Evolutionary conservation across 2,113 vertebrate genomes (phyloP), one percentile per base, ranked within the genome.

Genomic region (Lethenteron reissneri): DNA sequence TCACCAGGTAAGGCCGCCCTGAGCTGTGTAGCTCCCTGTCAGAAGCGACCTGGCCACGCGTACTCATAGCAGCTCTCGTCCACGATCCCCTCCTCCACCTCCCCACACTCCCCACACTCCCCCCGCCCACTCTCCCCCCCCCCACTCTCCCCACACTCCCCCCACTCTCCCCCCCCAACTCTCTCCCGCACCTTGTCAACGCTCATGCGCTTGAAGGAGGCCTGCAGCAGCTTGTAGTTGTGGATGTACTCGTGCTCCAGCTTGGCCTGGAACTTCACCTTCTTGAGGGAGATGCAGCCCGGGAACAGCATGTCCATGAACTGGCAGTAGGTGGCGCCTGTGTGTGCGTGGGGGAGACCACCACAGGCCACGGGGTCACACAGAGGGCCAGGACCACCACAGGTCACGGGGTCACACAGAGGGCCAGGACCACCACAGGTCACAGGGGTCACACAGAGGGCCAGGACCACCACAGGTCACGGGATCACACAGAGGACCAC

Each of bases 161-260:
- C 7, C 62, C 62, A 64, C 62, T 3, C n/a, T 17, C 62, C 62
- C 9, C n/a, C 62, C 10, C 62, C 62, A 4, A 41, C 41, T 41
- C 41, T 41, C n/a, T 2, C 62, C 8, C 11, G 5, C 11, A 95
- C 92, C 83, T 73, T 73, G 19, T 73, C 72, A 17, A 73, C 72
- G 8, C 19, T 57, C 56, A 57, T 73, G 62, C 58, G 56, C 72
- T 73, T 58, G 57, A 73, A 73, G 62, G 72, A 56, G 3, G 68
- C 64, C 69, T 73, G 72, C 69, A 73, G 72, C 64, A 73, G 72
- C 70, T 73, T 73, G 72, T 70, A 73, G 72, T 73, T 73, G 60
- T 71, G 69, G 57, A 73, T 73, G 72, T 70, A 73, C 72, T 73
- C 72, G 57, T 73, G 72, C 25, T 73, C 72, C 11, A 73, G 72